Evolutionary conservation across 2,113 vertebrate species (phyloP).

Genomic region (Tapirus terrestris): DNA sequence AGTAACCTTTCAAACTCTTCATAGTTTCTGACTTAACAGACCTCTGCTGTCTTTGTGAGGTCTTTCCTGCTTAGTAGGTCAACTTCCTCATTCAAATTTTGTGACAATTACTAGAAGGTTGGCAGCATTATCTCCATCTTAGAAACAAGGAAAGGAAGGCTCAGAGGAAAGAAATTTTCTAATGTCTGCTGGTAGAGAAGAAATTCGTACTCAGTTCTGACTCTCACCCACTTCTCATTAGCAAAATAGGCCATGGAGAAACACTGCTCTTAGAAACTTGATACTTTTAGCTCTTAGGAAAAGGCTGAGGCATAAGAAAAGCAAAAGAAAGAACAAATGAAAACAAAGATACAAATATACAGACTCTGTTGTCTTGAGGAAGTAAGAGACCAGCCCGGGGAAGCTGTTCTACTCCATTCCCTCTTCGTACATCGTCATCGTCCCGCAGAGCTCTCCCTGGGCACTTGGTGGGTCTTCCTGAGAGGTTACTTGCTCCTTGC

Average conservation of each 20-base stretch:
- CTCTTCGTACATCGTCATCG: no score
- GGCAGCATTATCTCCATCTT: neutral
- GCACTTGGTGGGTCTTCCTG: neutral
- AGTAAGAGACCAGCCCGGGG: neutral
- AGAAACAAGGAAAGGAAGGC: no score
- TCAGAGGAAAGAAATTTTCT: neutral
- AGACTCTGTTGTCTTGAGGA: neutral
- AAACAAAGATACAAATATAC: neutral
- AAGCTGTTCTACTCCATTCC: neutral
- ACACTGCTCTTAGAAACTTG: neutral
- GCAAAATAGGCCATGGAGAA: neutral
- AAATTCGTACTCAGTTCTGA: neutral
- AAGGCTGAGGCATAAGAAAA: neutral
- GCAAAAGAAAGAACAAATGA: neutral
- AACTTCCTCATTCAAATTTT: neutral
- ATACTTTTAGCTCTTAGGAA: accelerated
- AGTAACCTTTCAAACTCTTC: neutral
- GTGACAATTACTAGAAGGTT: neutral
- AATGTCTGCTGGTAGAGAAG: neutral
- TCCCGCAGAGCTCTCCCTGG: neutral
- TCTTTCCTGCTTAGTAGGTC: neutral
- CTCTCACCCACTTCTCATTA: neutral
- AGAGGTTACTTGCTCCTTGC: neutral
- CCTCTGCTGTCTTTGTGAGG: neutral
- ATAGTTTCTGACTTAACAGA: neutral